Conservation (phyloP, 2,797 vertebrate species). For the Poecilia wingei region DNA sequence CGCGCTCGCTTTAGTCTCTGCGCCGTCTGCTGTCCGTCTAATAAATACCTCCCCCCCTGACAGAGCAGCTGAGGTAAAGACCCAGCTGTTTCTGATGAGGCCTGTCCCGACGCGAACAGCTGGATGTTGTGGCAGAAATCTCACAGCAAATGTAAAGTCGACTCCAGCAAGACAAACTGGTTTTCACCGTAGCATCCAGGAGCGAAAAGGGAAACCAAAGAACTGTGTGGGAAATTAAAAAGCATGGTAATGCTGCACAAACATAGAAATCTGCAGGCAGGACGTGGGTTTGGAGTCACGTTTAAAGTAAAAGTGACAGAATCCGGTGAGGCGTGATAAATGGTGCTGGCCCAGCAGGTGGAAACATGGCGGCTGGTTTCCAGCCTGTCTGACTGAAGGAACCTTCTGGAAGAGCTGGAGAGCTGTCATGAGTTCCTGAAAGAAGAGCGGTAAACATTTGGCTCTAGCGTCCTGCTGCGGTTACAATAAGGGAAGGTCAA, state of each 20-base stretch:
- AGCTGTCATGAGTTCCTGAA: not conserved
- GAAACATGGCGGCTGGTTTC: no score
- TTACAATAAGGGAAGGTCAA: slow-evolving; percentile 74
- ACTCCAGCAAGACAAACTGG: slow-evolving; percentile 7
- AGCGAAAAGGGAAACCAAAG: no score
- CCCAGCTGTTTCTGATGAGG: slow-evolving; percentile 34
- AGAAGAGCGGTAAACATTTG: not conserved
- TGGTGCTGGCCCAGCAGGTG: no score
- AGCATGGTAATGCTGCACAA: no score
- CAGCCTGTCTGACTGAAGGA: not conserved
- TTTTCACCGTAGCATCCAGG: not conserved
- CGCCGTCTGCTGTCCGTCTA: slow-evolving; percentile 66
- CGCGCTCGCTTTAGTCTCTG: slow-evolving; percentile 19
- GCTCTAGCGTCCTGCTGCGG: slow-evolving; percentile 28
- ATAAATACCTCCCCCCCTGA: slow-evolving; percentile 72
- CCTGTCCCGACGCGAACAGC: slow-evolving; percentile 27
- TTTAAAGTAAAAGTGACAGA: no score
- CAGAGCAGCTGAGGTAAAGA: slow-evolving; percentile 30
- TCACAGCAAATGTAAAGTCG: slow-evolving; percentile 35
- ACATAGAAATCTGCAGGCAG: not conserved
- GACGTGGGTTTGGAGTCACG: no score
- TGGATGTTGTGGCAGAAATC: slow-evolving; percentile 23
- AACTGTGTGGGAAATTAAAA: not conserved
- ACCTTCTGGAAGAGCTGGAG: not conserved
- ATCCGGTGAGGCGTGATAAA: no score